Base-by-base conservation (phyloP, 1,140 invertebrate genomes). In the Aphidius ervi region DNA sequence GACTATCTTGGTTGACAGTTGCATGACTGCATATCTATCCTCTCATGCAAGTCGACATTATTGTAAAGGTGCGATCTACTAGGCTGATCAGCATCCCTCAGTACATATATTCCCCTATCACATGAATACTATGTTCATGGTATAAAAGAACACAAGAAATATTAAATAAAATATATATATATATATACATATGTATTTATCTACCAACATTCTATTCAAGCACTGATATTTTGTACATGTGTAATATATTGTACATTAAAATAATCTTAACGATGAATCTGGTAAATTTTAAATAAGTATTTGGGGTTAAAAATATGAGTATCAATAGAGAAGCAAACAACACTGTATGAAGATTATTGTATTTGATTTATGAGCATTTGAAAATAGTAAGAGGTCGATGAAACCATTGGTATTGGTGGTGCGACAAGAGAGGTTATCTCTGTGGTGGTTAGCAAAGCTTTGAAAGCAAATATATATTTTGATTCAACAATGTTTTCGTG, bases 361-460 rank as follows among this genome's bases (percentile, higher is more conserved):
- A 61, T 61, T 61, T 61, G 59, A 61, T 61, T 61, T 61, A 61
- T 53, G 56, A 61, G 59, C 52, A 41, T 46, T 61, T 54, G 52
- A 54, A 40, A 40, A 40, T 54, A 41, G 5, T 10, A 41, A 54
- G 9, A 37, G 9, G 39, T 41, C n/a, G 52, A 6, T 10, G 39
- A 6, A 5, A 39, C 31, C 23, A 52, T 23, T 23, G 16, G 16
- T 16, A 16, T 16, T 16, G 16, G 16, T 16, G 16, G 16, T 16
- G 16, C 16, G 31, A n/a, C 8, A 31, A 16, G 45, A 49, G 46
- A 53, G 59, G 59, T 61, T 61, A 61, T 61, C 59, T 61, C 59
- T 61, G 48, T 56, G 59, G 45, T 43, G 37, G 43, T 61, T 56
- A 46, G 16, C 5, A 10, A 10, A 47, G 56, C 37, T 16, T 31